Base-by-base conservation (phyloP, 2,797 vertebrate genomes). In the Petrocephalus schoutedeni region DNA sequence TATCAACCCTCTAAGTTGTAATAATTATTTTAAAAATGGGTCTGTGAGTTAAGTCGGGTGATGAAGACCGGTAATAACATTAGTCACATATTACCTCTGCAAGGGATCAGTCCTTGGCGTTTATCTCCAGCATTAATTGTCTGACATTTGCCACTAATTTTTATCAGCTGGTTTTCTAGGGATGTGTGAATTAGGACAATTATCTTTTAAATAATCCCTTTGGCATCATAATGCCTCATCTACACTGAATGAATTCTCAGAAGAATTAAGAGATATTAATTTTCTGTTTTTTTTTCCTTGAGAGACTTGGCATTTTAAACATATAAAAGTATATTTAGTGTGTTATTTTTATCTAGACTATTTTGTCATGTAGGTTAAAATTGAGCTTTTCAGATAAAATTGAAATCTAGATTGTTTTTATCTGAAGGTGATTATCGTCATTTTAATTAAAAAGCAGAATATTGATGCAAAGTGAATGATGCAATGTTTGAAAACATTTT, bases 401-500 rank as follows among this genome's bases (percentile, higher is more conserved):
- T 71, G 28, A 14, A 71, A 5, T 71, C 14, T 71, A 16, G 28
- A 36, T 71, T 0, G 14, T 36, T 36, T 6, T 71, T 16, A 0
- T 36, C 28, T 16, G 6, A 71, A 71, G 32, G 67, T 71, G 32
- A 58, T 58, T n/a, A 54, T 12, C 0, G 10, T 36, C 14, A 32
- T 32, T 36, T 71, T 36, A 36, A 71, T 16, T 36, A 36, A 0
- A 45, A 45, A 82, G 77, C n/a, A 51, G 5, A 82, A 82, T 82
- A n/a, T 82, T 19, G n/a, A n/a, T 23, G 9, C 41, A 82, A 51
- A 45, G 19, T 14, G 8, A 16, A 82, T 51, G n/a, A 5, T 82
- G 41, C 6, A 87, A 88, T 88, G 84, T 53, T 85, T 28, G 8
- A 87, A 53, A 57, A 9, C 41, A 51, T 3, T 28, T 82, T 82